Percentiles rank a stretch among this genome's conserved stretches.
phyloP scores from a whole-genome alignment of 2,888 invertebrate species.

The Melanostoma scalare region DNA sequence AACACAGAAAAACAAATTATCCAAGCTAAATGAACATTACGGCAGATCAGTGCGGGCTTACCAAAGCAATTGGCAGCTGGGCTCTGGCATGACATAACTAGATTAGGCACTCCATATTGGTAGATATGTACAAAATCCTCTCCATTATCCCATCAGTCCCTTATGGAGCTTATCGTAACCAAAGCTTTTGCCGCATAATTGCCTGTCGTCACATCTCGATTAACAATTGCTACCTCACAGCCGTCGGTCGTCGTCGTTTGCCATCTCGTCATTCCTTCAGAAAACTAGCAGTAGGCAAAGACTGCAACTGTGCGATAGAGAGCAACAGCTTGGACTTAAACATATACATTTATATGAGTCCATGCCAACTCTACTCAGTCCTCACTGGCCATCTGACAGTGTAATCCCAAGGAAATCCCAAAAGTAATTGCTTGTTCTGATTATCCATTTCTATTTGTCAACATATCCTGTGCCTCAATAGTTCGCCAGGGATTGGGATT shows the following conservation, averaged over 20 bases:
- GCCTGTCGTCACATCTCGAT: conserved; percentile 27
- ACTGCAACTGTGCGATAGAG: conserved; percentile 23
- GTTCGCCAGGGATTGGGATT: conserved; percentile 13
- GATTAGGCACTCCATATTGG: conserved; percentile 3
- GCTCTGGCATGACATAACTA: conserved; percentile 9
- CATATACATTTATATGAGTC: background rate
- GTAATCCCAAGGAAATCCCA: conserved; percentile 62
- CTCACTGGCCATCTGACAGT: conserved; percentile 27
- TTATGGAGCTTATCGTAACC: conserved; percentile 22
- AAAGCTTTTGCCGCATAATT: conserved; percentile 40
- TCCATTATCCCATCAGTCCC: conserved; percentile 24
- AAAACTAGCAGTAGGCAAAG: background rate
- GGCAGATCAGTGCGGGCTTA: background rate
- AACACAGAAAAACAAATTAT: no score
- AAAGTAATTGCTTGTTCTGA: conserved; percentile 67
- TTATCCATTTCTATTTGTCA: conserved; percentile 68
- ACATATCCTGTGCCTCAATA: conserved; percentile 47
- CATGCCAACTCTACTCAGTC: conserved; percentile 1
- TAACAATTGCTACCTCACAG: conserved; percentile 26
- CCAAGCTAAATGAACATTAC: background rate
- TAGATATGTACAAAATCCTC: background rate
- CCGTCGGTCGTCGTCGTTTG: background rate
- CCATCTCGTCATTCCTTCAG: background rate
- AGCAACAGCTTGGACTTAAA: conserved; percentile 45
- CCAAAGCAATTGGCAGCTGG: background rate